Conservation (phyloP, 2,113 vertebrate genomes). For the Scophthalmus maximus region DNA sequence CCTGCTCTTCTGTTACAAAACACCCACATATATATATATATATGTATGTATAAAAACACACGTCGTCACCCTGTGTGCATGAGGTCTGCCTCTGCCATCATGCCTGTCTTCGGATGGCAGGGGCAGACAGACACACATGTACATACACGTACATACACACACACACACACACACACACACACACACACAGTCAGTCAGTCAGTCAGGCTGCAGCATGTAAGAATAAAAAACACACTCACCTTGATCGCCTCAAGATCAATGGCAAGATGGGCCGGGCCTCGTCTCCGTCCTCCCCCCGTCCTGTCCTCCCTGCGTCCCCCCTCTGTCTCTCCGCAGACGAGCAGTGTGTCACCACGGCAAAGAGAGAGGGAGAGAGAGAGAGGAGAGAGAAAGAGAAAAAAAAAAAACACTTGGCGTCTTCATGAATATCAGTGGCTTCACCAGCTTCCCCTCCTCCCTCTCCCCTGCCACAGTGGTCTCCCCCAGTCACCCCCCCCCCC, state of each 20-base stretch:
- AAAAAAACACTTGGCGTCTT: conserved; percentile 60
- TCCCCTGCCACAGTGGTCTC: conserved; percentile 72
- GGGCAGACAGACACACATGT: not conserved
- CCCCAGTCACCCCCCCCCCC: conserved; percentile 49
- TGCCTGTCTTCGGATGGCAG: conserved; percentile 35
- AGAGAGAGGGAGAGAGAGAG: not conserved
- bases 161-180: conserved; percentile 10
- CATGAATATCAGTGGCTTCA: conserved; percentile 69
- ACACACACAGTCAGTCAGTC: conserved; percentile 34
- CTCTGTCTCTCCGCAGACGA: conserved; percentile 67
- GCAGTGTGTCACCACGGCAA: conserved; percentile 62
- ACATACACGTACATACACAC: not conserved
- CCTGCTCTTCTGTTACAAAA: conserved; percentile 52
- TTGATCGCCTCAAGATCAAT: conserved; percentile 74
- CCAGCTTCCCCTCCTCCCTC: conserved; percentile 55
- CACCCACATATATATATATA: conserved; percentile 21
- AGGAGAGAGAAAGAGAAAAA: not conserved
- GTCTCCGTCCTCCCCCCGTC: conserved; percentile 11
- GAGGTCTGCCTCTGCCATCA: conserved; percentile 43
- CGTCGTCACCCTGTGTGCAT: conserved; percentile 6
- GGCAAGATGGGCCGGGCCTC: conserved; percentile 61
- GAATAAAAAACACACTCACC: conserved; percentile 74
- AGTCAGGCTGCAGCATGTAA: conserved; percentile 49
- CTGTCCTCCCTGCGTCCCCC: conserved; percentile 39
- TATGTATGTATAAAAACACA: not conserved